These are phyloP conservation scores for Oryzias javanicus DNA, from an alignment of 2,113 vertebrate genomes.

Conservation along the genomic window DNA sequence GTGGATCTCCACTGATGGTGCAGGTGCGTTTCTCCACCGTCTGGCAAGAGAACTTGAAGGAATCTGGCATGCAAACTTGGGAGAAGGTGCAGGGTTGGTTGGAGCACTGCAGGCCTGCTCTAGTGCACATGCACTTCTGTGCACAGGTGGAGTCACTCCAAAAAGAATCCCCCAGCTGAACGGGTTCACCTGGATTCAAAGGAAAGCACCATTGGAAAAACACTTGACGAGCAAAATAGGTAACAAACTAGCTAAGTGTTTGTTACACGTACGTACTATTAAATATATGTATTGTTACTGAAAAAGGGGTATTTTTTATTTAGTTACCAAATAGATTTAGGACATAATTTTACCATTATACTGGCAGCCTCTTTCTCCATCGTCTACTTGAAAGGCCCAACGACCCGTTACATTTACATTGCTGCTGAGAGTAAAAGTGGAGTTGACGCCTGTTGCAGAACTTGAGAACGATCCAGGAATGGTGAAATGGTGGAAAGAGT, in stretches of 20 bases:
- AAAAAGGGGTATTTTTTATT: no score
- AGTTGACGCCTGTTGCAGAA: background rate
- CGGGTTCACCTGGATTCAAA: constrained; percentile 39
- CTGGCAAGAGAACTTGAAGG: constrained; percentile 51
- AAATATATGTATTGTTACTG: no score
- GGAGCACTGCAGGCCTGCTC: constrained; percentile 37
- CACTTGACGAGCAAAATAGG: no score
- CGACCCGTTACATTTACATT: constrained; percentile 45
- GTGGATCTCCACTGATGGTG: constrained; percentile 62
- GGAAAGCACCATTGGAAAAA: background rate
- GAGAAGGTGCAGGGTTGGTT: constrained; percentile 46
- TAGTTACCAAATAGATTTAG: no score
- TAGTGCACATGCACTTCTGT: constrained; percentile 55
- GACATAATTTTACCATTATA: constrained; percentile 23
- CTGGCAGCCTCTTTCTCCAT: constrained; percentile 29
- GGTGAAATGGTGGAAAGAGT: constrained; percentile 32
- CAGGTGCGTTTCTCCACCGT: constrained; percentile 52
- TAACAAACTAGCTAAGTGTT: no score
- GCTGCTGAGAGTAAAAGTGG: constrained; percentile 22
- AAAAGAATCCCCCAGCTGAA: constrained; percentile 49
- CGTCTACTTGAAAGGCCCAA: constrained; percentile 54
- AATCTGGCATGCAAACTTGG: constrained; percentile 39
- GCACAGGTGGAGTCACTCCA: constrained; percentile 62
- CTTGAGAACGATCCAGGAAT: constrained; percentile 42
- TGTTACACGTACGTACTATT: no score